Percentiles rank a stretch among this genome's conserved stretches.
phyloP scores from a whole-genome alignment of 2,797 vertebrate species.

The Bufotes viridis region DNA sequence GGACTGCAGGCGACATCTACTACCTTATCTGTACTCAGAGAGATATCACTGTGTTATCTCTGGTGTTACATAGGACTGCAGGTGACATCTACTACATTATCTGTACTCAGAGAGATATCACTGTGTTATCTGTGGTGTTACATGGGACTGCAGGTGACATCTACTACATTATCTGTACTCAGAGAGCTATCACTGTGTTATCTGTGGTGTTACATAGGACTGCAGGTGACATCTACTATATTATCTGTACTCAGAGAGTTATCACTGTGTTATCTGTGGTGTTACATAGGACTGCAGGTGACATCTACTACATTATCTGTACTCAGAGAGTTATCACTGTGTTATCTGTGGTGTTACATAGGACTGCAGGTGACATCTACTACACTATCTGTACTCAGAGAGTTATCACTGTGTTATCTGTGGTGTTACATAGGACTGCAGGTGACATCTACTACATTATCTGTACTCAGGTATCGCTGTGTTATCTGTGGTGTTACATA shows the following conservation, averaged over 20 bases:
- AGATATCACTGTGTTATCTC: neutral
- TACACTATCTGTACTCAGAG: neutral
- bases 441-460: neutral
- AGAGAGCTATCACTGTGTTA: too few species aligned
- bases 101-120: neutral
- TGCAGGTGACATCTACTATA: too few species aligned
- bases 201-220: too few species aligned
- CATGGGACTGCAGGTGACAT: neutral
- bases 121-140: neutral
- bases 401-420: too few species aligned
- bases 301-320: too few species aligned
- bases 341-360: neutral
- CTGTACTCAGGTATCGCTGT: neutral
- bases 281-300: too few species aligned
- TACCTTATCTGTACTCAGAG: neutral
- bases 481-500: neutral
- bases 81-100: neutral
- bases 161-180: neutral
- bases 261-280: too few species aligned
- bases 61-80: slow-evolving; percentile 11
- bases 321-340: too few species aligned
- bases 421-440: slow-evolving; percentile 10
- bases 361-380: neutral
- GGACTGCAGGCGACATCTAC: neutral
- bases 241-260: too few species aligned